These are phyloP conservation scores for Ginglymostoma cirratum DNA, from an alignment of 2,113 vertebrate species.

Conservation along the genomic window DNA sequence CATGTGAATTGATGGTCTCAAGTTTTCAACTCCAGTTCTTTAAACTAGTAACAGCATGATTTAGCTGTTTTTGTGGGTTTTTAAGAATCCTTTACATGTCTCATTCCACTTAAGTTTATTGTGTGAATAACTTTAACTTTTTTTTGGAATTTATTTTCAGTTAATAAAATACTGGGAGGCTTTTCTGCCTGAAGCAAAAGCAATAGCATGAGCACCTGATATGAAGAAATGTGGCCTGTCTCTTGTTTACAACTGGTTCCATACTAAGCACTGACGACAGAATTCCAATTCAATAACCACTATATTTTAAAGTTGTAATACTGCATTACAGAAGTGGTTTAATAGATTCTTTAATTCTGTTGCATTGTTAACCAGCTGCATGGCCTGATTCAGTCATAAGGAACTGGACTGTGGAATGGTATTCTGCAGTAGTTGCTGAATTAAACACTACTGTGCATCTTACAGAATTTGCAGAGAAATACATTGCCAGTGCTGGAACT, in stretches of 20 bases:
- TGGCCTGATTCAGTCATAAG: constrained; percentile 56
- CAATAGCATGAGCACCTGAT: constrained; percentile 76
- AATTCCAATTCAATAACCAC: constrained; percentile 72
- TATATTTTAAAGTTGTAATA: constrained; percentile 60
- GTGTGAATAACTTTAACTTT: background rate
- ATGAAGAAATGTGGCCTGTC: constrained; percentile 49
- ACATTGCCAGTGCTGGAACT: constrained; percentile 61
- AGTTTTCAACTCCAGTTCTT: background rate
- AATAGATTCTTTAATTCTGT: constrained; percentile 57
- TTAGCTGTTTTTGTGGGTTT: background rate
- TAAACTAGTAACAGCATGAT: background rate
- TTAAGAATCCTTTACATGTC: background rate
- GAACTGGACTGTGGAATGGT: constrained; percentile 68
- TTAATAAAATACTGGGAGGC: constrained; percentile 98
- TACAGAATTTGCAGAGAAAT: constrained; percentile 61
- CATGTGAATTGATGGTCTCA: background rate
- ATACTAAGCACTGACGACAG: constrained; percentile 58
- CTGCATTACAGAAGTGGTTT: constrained; percentile 57
- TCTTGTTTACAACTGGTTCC: constrained; percentile 56
- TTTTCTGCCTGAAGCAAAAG: constrained; percentile 97
- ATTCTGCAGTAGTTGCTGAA: constrained; percentile 70
- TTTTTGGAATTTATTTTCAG: constrained; percentile 54
- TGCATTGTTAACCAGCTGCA: constrained; percentile 66
- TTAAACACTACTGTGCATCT: constrained; percentile 66
- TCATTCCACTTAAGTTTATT: too few species aligned